Percentiles rank a stretch among this genome's conserved stretches.
phyloP scores from a whole-genome alignment of 2,113 vertebrate genomes.

The Xenopus borealis region DNA sequence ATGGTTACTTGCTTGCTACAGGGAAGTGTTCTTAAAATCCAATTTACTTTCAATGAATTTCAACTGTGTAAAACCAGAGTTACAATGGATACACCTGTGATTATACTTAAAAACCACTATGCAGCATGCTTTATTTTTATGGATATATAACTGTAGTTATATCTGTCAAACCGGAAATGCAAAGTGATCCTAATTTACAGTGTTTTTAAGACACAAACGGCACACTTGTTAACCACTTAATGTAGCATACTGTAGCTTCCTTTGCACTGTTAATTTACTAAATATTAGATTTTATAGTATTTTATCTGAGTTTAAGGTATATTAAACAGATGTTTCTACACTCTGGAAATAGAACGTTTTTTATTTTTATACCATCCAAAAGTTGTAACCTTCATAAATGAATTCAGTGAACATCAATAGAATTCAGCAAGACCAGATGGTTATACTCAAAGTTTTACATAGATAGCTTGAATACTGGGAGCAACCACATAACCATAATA shows the following conservation, averaged over 20 bases:
- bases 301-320: too few species aligned
- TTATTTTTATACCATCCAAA: too few species aligned
- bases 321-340: background rate
- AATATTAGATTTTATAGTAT: too few species aligned
- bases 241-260: background rate
- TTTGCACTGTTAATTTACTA: background rate
- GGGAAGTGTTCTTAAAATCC: slow-evolving; percentile 34
- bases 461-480: too few species aligned
- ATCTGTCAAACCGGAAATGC: slow-evolving; percentile 21
- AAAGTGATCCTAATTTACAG: slow-evolving; percentile 23
- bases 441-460: too few species aligned
- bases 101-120: slow-evolving; percentile 29
- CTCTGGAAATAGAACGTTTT: background rate
- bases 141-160: slow-evolving; percentile 32
- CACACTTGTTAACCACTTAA: slow-evolving; percentile 28
- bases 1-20: slow-evolving; percentile 33
- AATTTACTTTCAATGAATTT: slow-evolving; percentile 41
- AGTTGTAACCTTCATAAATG: too few species aligned
- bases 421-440: too few species aligned
- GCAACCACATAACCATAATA: too few species aligned
- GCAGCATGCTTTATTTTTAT: slow-evolving; percentile 28
- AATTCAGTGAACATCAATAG: too few species aligned
- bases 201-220: slow-evolving; percentile 1
- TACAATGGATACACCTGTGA: slow-evolving; percentile 35
- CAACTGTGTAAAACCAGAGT: slow-evolving; percentile 33